Percentiles rank a stretch among this genome's conserved stretches.
phyloP scores from a whole-genome alignment of 2,113 vertebrate genomes.

The Gopherus evgoodei region DNA sequence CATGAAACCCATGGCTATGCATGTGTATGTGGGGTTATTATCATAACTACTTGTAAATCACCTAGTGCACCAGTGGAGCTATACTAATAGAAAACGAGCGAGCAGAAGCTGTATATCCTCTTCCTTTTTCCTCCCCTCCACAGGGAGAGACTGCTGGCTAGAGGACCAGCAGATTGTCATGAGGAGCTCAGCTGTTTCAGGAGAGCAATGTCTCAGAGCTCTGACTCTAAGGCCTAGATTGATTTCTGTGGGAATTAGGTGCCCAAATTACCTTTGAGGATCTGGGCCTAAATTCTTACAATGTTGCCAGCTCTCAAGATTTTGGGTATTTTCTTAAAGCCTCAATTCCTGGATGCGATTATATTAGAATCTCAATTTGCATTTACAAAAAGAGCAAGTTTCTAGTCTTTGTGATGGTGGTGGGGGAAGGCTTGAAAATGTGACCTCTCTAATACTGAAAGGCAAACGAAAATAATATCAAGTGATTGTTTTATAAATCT shows the following conservation, averaged over 20 bases:
- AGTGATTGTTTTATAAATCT: not conserved
- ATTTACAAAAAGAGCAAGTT: not conserved
- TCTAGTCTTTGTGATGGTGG: not conserved
- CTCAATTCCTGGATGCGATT: not conserved
- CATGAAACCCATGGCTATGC: not conserved
- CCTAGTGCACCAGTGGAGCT: not conserved
- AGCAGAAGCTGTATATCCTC: rapidly evolving
- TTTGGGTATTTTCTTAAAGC: not conserved
- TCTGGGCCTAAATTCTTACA: not conserved
- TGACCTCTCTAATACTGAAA: not conserved
- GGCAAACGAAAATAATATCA: not conserved
- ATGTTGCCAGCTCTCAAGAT: not conserved
- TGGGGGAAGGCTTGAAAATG: not conserved
- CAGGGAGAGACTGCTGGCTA: not conserved
- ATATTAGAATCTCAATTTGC: not conserved
- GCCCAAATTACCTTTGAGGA: not conserved
- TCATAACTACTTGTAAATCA: not conserved
- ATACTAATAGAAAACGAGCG: not conserved
- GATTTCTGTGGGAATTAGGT: not conserved
- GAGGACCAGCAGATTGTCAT: not conserved
- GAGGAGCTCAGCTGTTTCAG: not conserved
- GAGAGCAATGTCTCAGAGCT: not conserved
- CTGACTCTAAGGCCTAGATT: not conserved
- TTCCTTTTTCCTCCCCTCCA: not conserved
- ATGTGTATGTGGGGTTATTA: not conserved